A percentile compares a stretch with the other conserved stretches of the same genome.
Conservation (phyloP, 2,797 vertebrate genomes). For the Mormyrops boulengeri region DNA sequence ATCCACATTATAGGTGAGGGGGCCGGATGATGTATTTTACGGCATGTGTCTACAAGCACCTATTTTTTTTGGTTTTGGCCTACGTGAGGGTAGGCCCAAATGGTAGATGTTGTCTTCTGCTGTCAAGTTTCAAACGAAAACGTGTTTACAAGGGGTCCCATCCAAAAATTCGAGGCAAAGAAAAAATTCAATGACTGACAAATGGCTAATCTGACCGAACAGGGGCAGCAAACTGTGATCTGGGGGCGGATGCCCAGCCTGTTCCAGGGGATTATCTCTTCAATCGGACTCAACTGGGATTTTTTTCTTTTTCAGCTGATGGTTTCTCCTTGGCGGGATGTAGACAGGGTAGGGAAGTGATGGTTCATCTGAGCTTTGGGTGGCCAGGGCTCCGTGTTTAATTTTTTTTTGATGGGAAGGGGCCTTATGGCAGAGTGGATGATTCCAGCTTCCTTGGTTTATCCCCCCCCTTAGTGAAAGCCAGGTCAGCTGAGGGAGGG, state of each 20-base stretch:
- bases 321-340: neutral
- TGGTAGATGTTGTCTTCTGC: neutral
- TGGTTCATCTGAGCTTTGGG: neutral
- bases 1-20: neutral
- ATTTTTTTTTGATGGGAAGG: neutral
- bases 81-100: neutral
- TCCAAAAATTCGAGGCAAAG: conserved; percentile 36
- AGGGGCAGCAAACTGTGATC: neutral
- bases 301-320: neutral
- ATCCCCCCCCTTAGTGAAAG: neutral
- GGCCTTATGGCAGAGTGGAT: neutral
- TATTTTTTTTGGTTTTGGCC: conserved; percentile 1
- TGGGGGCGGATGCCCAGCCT: neutral
- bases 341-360: too few relatives aligned
- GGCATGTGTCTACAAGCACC: conserved; percentile 27
- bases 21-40: conserved; percentile 13
- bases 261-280: neutral
- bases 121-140: conserved; percentile 24
- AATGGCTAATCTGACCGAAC: neutral
- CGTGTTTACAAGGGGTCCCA: conserved; percentile 33
- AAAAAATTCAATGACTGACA: conserved; percentile 37
- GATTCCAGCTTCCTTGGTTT: neutral
- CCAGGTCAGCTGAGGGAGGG: conserved; percentile 29
- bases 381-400: neutral
- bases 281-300: neutral